These are phyloP conservation scores for Phrynocephalus guinanensis DNA, from an alignment of 2,797 vertebrate genomes.

Conservation along the genomic window DNA sequence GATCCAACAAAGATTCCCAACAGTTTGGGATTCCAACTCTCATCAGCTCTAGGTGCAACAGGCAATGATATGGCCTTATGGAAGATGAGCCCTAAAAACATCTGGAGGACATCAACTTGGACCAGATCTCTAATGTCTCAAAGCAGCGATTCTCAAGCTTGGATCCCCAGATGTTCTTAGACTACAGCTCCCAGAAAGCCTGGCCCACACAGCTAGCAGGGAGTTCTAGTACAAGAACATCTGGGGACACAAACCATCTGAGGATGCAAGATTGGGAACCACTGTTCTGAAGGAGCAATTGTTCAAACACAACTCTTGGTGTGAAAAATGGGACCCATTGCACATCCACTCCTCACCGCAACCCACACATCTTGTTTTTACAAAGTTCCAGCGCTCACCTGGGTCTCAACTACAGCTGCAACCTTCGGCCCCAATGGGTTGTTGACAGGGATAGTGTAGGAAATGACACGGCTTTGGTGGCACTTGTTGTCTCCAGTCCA, in stretches of 20 bases:
- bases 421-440: constrained; percentile 92
- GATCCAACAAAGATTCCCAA: too few species aligned
- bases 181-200: too few species aligned
- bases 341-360: background rate
- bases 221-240: too few species aligned
- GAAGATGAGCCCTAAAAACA: background rate
- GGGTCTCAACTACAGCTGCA: constrained; percentile 89
- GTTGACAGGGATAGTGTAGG: constrained; percentile 92
- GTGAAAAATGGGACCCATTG: background rate
- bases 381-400: constrained; percentile 75
- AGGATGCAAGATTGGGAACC: too few species aligned
- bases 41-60: background rate
- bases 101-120: background rate
- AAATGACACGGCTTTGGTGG: constrained; percentile 85
- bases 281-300: background rate
- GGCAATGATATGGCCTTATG: background rate
- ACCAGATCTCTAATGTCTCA: background rate
- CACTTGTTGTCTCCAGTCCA: constrained; percentile 88
- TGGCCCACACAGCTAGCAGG: too few species aligned
- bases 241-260: too few species aligned
- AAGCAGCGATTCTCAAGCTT: background rate
- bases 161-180: too few species aligned
- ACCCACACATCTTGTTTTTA: background rate
- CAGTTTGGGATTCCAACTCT: background rate
- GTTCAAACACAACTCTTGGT: background rate